Base-by-base conservation (phyloP, 2,888 invertebrate genomes). In the Drosophila flavopinicola region DNA sequence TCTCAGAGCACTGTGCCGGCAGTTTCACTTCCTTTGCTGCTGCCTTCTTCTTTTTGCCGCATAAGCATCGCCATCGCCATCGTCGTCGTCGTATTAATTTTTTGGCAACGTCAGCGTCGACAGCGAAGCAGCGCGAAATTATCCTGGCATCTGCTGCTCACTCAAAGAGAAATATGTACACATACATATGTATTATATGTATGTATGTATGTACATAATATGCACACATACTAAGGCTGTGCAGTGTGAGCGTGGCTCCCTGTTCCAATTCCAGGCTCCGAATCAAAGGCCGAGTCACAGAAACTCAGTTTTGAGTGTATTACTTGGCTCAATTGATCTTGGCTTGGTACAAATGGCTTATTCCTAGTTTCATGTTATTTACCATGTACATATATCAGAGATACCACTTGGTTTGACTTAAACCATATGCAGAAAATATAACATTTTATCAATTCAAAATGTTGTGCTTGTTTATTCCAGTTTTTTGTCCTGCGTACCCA, bases 11-110 rank as follows among this genome's bases (percentile, higher is more conserved):
- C 29, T 51, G 33, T 25, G 64, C 25, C 60, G 66, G 73, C 79
- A 49, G 68, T 83, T 67, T 84, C 72, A 78, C 80, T 86, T 86
- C 87, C 82, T 86, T 82, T 72, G 78, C 82, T 75, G 78, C 83
- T 85, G 86, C 82, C 85, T 87, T 86, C 80, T 84, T 85, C 80
- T 77, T 79, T 84, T 83, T 58, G 69, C 41, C 57, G 67, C 67
- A 67, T 80, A 80, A 84, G 80, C 80, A 84, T 84, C 84, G 85
- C 59, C 73, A 61, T 51, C 61, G 64, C 37, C 48, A 56, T 53
- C 48, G 63, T 44, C 45, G 66, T 24, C 37, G 35, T 27, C 42
- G 59, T 17, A 38, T 60, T 60, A 53, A 56, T 66, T 85, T 77
- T 85, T 80, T 76, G 79, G 86, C 78, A 84, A 78, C 68, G 85